Conservation (phyloP, 2,113 vertebrate genomes). For the Columbina picui region DNA sequence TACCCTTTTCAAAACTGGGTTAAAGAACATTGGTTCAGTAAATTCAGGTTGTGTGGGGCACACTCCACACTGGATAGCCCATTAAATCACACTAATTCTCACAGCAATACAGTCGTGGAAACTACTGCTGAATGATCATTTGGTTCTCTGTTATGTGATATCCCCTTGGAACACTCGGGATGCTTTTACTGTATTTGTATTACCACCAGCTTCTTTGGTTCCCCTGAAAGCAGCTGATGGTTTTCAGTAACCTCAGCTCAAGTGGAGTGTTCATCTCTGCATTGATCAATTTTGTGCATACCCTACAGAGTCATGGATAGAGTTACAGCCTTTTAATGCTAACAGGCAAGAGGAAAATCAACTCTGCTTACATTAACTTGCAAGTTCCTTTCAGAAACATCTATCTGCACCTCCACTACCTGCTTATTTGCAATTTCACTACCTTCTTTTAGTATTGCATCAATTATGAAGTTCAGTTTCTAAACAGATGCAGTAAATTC, state of each 20-base stretch:
- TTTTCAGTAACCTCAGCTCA: not conserved
- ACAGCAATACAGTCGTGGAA: not conserved
- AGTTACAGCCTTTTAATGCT: not conserved
- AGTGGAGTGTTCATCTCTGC: not conserved
- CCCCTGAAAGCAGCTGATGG: not conserved
- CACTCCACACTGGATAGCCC: accelerated
- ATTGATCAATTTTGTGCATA: not conserved
- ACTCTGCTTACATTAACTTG: not conserved
- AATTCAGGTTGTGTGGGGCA: not conserved
- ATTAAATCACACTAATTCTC: not conserved
- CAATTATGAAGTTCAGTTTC: not conserved
- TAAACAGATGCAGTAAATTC: not conserved
- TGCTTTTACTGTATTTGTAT: not conserved
- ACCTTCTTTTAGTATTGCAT: not conserved
- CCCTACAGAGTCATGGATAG: not conserved
- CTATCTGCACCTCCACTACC: not conserved
- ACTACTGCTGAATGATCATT: not conserved
- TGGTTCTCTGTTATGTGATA: accelerated
- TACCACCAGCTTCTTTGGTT: not conserved
- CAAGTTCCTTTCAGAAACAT: not conserved
- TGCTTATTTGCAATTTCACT: not conserved
- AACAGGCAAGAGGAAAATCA: not conserved
- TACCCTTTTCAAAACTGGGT: not conserved
- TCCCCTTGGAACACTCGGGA: accelerated
- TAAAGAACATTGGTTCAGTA: not conserved